These are phyloP conservation scores for Colinus virginianus DNA, from an alignment of 2,113 vertebrate species.

Conservation along the genomic window DNA sequence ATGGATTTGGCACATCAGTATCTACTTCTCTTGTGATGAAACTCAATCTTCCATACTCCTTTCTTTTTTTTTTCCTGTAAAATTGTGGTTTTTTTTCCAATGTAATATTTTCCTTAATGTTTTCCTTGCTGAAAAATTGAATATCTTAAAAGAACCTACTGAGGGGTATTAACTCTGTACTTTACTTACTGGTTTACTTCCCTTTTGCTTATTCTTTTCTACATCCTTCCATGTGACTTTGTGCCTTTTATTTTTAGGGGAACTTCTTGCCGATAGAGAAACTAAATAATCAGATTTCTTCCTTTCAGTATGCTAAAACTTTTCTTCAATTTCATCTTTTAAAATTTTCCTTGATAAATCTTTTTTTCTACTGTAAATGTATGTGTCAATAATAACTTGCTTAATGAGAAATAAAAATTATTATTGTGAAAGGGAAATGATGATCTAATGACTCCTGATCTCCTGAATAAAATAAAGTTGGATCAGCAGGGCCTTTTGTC, in stretches of 20 bases:
- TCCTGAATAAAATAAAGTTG: background rate
- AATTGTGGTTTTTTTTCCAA: background rate
- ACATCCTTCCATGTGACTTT: background rate
- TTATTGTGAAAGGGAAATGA: background rate
- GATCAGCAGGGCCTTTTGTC: background rate
- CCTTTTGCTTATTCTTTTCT: background rate
- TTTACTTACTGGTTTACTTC: background rate
- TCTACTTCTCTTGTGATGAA: background rate
- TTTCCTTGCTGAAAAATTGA: background rate
- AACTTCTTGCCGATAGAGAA: background rate
- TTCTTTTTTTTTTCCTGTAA: background rate
- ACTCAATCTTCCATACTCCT: background rate
- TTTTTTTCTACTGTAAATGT: background rate
- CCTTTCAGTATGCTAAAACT: background rate
- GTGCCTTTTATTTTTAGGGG: background rate
- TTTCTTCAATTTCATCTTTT: background rate
- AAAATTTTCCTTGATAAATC: background rate
- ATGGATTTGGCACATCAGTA: rapidly evolving
- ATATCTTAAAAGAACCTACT: background rate
- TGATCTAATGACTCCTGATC: background rate
- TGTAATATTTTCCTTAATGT: background rate
- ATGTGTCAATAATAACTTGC: background rate
- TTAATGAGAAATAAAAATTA: constrained; percentile 20
- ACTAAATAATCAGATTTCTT: background rate
- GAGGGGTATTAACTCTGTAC: background rate